phyloP scores from a whole-genome alignment of 2,113 vertebrate species.

The Lophura nycthemera region DNA sequence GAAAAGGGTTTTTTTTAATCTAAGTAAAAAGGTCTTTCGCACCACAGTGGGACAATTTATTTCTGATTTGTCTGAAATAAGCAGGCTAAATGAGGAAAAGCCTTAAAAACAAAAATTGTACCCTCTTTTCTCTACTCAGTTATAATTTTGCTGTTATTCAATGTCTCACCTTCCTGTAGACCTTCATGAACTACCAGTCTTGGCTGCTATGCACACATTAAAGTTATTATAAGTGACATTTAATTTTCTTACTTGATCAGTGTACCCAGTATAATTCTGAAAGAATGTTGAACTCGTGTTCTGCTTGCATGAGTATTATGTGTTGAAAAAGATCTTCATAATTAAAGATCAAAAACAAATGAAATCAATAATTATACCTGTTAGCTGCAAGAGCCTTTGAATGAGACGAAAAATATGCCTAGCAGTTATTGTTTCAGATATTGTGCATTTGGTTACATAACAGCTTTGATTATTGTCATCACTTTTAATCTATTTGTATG shows the following conservation, averaged over 20 bases:
- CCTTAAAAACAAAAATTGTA: not conserved
- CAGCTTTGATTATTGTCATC: not conserved
- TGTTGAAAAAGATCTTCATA: not conserved
- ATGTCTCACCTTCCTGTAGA: not conserved
- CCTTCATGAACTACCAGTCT: not conserved
- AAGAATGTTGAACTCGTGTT: not conserved
- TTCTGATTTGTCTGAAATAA: not conserved
- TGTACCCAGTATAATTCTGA: not conserved
- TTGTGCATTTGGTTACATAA: not conserved
- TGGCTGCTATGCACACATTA: not conserved
- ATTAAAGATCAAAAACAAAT: not conserved
- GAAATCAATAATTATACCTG: not conserved
- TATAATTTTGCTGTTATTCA: not conserved
- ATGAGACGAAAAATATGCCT: not conserved
- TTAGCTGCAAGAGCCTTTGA: not conserved
- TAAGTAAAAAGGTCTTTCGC: not conserved
- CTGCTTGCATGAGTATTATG: not conserved
- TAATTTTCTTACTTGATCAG: not conserved
- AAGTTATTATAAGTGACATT: not conserved
- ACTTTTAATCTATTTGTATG: not conserved
- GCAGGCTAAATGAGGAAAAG: not conserved
- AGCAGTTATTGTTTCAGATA: not conserved
- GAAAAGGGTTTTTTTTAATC: not conserved
- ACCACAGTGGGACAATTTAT: not conserved
- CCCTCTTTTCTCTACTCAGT: fast-evolving